Evolutionary conservation across 2,797 vertebrate genomes (phyloP), one percentile per base, ranked within the genome.

Genomic region (Tadarida brasiliensis): DNA sequence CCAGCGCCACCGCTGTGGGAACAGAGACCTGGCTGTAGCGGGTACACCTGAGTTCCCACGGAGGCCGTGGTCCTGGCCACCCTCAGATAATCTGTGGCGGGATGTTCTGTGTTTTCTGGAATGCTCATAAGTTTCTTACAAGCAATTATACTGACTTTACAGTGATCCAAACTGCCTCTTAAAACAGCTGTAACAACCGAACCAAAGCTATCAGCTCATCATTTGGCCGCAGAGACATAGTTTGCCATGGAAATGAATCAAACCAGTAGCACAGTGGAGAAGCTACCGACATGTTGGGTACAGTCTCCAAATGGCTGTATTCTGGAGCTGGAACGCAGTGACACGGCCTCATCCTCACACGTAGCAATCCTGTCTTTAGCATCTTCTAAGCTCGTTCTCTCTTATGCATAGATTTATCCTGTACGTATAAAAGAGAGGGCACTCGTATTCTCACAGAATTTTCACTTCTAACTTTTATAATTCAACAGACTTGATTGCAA

Each of bases 111-210:
- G 44, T 87, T 87, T 95, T 49, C 91, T 81, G 24, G 35, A 76
- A 89, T 49, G 71, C 39, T 70, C n/a, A 3, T 22, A 59, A 35
- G 20, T 81, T 87, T 76, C 91, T 87, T 73, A 90, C 49, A 74
- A 87, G 80, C 35, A 51, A 91, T 95, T 68, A 85, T 8, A 20
- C 73, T 16, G 68, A 70, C 35, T 96, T 83, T 26, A 59, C 86
- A 71, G 63, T 56, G 96, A 65, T 93, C 81, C 87, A 87, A 96
- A 95, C 22, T 78, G 80, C 76, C 84, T 80, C 83, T 93, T 87
- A 71, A 87, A 94, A 87, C 90, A 96, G 84, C 85, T 76, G 80
- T 57, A 90, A 93, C 87, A 82, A 90, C 51, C 77, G 56, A 90
- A 81, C 47, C 78, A 63, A 94, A 77, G 44, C n/a, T 26, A 71